A percentile compares a stretch with the other conserved stretches of the same genome.
Conservation (phyloP, 1,140 invertebrate species). For the Drosophila paulistorum region DNA sequence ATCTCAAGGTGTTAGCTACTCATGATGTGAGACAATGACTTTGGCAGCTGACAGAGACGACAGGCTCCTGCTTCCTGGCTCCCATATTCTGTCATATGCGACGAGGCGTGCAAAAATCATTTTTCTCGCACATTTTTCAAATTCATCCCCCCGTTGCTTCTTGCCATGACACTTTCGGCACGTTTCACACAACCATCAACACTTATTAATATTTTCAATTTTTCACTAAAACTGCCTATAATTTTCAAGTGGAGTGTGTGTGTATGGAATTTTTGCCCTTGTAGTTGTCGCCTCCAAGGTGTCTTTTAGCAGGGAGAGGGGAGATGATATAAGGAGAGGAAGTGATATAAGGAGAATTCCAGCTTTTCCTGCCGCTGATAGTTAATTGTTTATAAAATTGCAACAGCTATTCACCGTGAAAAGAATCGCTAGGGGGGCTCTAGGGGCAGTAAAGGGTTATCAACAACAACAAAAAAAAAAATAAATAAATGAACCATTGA, state of each 20-base stretch:
- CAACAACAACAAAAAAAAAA: background rate
- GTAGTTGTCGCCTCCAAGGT: slow-evolving; percentile 44
- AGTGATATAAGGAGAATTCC: slow-evolving; percentile 34
- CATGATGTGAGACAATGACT: slow-evolving; percentile 69
- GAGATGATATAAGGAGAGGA: background rate
- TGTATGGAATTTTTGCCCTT: no score
- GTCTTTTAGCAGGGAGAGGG: no score
- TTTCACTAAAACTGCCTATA: no score
- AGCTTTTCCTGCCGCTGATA: slow-evolving; percentile 65
- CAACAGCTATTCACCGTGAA: slow-evolving; percentile 55
- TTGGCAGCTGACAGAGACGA: slow-evolving; percentile 57
- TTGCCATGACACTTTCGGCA: no score
- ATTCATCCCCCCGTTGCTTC: no score
- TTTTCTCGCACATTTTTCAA: no score
- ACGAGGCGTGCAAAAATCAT: no score
- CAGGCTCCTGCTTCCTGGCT: slow-evolving; percentile 29
- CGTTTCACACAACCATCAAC: no score
- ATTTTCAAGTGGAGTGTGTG: no score
- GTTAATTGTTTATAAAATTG: slow-evolving; percentile 77
- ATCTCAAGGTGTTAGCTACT: slow-evolving; percentile 30
- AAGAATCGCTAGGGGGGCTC: background rate
- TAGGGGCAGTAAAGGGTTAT: slow-evolving; percentile 51
- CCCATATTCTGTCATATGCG: slow-evolving; percentile 46
- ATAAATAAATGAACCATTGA: background rate
- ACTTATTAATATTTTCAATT: no score